Conservation (phyloP, 2,797 vertebrate genomes). For the Todus mexicanus region DNA sequence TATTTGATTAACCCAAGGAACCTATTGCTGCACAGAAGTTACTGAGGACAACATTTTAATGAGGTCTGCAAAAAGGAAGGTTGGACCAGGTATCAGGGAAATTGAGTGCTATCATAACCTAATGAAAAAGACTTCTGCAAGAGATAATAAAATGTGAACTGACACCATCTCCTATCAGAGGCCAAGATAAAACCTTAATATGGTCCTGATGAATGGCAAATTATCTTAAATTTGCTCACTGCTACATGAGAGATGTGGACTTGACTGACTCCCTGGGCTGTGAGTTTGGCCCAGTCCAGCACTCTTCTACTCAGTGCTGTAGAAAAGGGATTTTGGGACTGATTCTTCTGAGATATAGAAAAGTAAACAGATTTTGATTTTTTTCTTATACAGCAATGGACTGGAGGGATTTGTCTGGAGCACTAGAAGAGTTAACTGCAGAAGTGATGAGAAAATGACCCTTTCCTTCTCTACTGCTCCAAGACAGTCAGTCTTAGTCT, state of each 20-base stretch:
- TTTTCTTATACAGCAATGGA: neutral
- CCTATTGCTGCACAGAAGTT: neutral
- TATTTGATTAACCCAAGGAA: neutral
- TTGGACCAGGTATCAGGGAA: neutral
- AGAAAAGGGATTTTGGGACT: neutral
- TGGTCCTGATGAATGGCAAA: neutral
- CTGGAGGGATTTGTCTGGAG: neutral
- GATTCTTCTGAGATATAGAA: neutral
- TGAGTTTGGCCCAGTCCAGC: neutral
- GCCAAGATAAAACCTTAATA: neutral
- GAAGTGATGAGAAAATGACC: neutral
- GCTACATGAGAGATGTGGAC: neutral
- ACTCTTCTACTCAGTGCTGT: neutral
- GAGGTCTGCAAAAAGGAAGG: neutral
- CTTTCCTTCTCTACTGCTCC: neutral
- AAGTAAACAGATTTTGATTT: neutral
- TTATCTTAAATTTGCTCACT: neutral
- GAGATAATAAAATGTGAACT: neutral
- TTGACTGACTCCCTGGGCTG: neutral
- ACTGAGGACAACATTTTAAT: neutral
- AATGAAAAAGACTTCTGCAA: neutral
- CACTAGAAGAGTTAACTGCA: neutral
- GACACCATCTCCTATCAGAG: neutral
- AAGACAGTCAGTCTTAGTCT: neutral
- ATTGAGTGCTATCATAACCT: neutral